Evolutionary conservation across 2,797 vertebrate genomes (phyloP), one percentile per base, ranked within the genome.

Genomic region (Xyrichtys novacula): DNA sequence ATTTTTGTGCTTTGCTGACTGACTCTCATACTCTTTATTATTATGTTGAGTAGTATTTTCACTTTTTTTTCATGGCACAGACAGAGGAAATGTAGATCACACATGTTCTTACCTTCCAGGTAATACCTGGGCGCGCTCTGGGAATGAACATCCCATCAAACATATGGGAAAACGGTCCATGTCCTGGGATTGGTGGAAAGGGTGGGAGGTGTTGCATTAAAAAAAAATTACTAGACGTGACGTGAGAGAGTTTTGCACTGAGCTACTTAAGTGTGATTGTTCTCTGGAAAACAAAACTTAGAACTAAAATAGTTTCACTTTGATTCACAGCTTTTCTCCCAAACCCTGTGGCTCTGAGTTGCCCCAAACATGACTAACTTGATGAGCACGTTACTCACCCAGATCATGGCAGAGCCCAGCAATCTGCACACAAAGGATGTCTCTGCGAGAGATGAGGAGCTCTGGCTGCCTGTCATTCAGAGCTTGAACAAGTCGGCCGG

Each of bases 91-190:
- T 19, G n/a, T 15, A 11, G 29, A 58, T 19, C 11, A 29, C 25
- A 56, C 6, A 0, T 14, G 43, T 47, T 84, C 90, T 46, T 91
- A 98, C 98, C 95, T 95, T 97, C 96, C 96, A 98, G 2, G 70
- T 68, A 16, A 74, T 54, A 9, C 6, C 85, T 19, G 95, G 95
- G 15, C 93, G 93, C 62, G 92, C 89, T 69, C 92, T 92, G 15
- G 96, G 98, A 75, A 99, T 94, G 86, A 99, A 99, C 83, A 91
- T 93, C 85, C 92, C 91, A 84, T 99, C 98, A 85, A 96, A 99
- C 96, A 98, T 94, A 65, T 99, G 98, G 53, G 96, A 99, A 89
- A 98, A 99, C 2, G 98, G 97, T 0, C 98, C 98, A 40, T 99
- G 98, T 89, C 97, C 98, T 98, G 86, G 62, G 92, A 85, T n/a